Base-by-base conservation (phyloP, 1,140 invertebrate genomes). In the Drosophila sp. region DNA sequence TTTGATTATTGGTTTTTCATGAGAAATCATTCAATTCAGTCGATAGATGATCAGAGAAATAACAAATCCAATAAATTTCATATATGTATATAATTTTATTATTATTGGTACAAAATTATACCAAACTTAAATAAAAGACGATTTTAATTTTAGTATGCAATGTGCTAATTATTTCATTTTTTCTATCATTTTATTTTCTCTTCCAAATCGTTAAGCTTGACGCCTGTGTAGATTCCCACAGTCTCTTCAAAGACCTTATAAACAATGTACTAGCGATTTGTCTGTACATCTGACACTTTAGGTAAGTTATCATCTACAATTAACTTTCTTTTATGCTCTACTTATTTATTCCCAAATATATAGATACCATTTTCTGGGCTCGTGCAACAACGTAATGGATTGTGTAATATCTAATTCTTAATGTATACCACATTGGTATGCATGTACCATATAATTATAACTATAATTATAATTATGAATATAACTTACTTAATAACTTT, bases 361-460 rank as follows among this genome's bases (percentile, higher is more conserved):
- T 56, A 41, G n/a, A 70, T 40, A 72, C 46, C 54, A 46, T 50
- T 62, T 72, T 50, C 18, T 71, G 80, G 80, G 76, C 66, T 84
- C 64, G 80, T 84, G 80, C 80, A 84, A 84, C 73, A 78, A 70
- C 38, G 46, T 25, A 66, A 79, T 69, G 59, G 61, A 83, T 77
- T 79, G 83, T 87, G 83, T 87, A 87, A 87, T 87, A 87, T 72
- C 78, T 69, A 72, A 36, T 53, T 53, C 32, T 62, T 71, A 65
- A 41, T 18, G 27, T 65, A 72, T 36, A 40, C 46, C 46, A 63
- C 34, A 51, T 51, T 63, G 46, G 59, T 18, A 50, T 53, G 41
- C 59, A 66, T 72, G 61, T 48, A 61, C 29, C 45, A 51, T 45
- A 54, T 29, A 63, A 14, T 40, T 13, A 29, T 14, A 7, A 50